Percentiles rank a stretch among this genome's conserved stretches.
Evolutionary conservation across 2,113 vertebrate species (phyloP).

Genomic region (Odobenus rosmarus): DNA sequence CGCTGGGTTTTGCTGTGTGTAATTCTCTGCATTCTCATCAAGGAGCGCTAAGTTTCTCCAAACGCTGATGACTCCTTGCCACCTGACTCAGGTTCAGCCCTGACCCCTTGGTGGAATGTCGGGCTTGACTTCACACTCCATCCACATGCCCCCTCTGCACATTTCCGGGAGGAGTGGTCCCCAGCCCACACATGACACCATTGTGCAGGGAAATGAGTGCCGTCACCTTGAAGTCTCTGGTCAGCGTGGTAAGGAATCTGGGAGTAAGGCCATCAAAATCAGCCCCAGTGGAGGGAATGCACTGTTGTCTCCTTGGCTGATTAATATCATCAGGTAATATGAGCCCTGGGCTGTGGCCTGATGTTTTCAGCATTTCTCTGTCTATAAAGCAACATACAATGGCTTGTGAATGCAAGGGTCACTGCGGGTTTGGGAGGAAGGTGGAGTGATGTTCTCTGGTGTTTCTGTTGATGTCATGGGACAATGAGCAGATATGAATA

Average conservation of each 20-base stretch:
- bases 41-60: not conserved
- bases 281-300: fast-evolving
- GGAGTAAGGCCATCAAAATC: not conserved
- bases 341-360: not conserved
- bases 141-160: not conserved
- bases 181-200: not conserved
- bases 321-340: fast-evolving
- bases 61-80: not conserved
- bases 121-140: not conserved
- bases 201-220: fast-evolving
- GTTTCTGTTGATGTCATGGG: not conserved
- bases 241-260: not conserved
- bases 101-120: constrained; percentile 38
- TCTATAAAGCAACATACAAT: not conserved
- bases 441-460: not conserved
- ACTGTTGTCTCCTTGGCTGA: not conserved
- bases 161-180: not conserved
- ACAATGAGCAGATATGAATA: fast-evolving
- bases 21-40: not conserved
- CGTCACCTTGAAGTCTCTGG: not conserved
- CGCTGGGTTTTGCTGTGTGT: not conserved
- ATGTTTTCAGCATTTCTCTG: not conserved
- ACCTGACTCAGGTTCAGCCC: not conserved
- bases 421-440: fast-evolving
- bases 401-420: not conserved